Evolutionary conservation across 2,888 invertebrate species (phyloP), one percentile per base, ranked within the genome.

Genomic region (Eupithecia pulchellata): DNA sequence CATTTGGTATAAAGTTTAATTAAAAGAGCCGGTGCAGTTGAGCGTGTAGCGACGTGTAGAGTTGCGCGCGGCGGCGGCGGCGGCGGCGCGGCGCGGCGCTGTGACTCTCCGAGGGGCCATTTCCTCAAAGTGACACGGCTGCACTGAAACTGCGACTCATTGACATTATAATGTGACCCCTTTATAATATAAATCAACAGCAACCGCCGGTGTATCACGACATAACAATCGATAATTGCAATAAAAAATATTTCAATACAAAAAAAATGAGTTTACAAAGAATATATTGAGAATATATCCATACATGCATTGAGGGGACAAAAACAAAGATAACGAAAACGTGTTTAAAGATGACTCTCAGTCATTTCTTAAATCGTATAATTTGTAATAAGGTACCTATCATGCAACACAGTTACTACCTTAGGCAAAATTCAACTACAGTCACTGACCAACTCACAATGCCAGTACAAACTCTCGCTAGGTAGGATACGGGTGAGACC

Each of bases 121-220:
- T 79, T 80, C 77, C 77, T 76, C 79, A 78, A 78, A 75, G 76
- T 77, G 77, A 78, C 77, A 77, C 69, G 71, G 68, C 74, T 66
- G 74, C 75, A 61, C 65, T 73, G 67, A 65, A 68, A 71, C 67
- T 64, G 69, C 71, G 69, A 77, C 71, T 75, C 69, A 72, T 71
- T 69, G 66, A 75, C 73, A 72, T 74, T 72, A 75, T 71, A 70
- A 75, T 73, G 72, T 73, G 64, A 75, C 76, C 74, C 68, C 70
- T 70, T 71, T 67, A 66, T 68, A n/a, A n/a, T 47, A 75, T 72
- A 74, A 73, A 73, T 74, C 69, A 75, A 78, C 72, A 76, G 72
- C 66, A 66, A 57, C 64, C 63, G 30, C 29, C 30, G 27, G 29
- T 64, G 68, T 73, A 72, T 71, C 60, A 69, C 60, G 72, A 72